Evolutionary conservation across 2,797 vertebrate genomes (phyloP).

Genomic region (Mormyrops attenuatus): DNA sequence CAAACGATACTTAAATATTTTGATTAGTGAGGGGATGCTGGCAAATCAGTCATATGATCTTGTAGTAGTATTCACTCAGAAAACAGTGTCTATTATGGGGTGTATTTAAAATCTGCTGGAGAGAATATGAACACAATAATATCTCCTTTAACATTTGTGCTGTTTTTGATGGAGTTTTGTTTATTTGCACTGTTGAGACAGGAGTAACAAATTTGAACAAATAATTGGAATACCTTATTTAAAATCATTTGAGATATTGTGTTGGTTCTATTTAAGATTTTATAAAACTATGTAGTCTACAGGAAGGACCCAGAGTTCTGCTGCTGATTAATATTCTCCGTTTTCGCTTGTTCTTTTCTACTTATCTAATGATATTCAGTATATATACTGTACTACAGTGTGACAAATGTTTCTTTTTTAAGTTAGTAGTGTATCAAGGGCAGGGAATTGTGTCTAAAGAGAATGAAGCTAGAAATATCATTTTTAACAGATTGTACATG

Average conservation of each 20-base stretch:
- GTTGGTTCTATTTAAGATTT: background rate
- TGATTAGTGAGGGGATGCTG: background rate
- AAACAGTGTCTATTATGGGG: constrained; percentile 50
- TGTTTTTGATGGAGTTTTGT: background rate
- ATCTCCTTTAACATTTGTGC: background rate
- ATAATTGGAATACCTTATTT: background rate
- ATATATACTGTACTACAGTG: background rate
- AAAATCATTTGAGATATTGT: background rate
- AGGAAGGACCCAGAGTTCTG: background rate
- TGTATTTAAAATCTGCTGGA: constrained; percentile 57
- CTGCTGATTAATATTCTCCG: background rate
- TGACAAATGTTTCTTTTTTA: background rate
- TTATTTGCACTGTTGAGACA: background rate
- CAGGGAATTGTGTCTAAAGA: background rate
- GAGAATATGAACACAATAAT: constrained; percentile 41
- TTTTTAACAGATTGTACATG: background rate
- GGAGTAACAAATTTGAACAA: background rate
- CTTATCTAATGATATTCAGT: background rate
- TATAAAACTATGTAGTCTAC: background rate
- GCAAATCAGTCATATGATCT: background rate
- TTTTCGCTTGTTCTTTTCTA: background rate
- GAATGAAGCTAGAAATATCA: background rate
- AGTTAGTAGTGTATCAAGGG: background rate
- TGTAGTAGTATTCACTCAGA: background rate
- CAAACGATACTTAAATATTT: background rate